Conservation (phyloP, 1,140 invertebrate species). For the Cheumatopsyche charites region DNA sequence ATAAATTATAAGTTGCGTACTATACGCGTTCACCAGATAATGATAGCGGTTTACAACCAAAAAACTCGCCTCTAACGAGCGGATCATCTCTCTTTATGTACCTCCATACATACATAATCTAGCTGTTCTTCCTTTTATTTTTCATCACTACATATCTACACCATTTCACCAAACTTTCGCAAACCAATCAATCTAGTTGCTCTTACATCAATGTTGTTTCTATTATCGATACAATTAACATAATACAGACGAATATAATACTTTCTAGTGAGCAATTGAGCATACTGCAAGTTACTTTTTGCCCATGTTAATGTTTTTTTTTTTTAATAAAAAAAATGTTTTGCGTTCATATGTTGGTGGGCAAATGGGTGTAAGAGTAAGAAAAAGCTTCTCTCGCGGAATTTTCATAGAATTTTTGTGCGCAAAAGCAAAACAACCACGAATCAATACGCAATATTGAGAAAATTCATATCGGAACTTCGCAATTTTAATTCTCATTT, state of each 20-base stretch:
- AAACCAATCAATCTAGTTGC: too few species aligned
- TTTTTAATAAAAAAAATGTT: not conserved
- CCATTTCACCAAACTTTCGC: too few species aligned
- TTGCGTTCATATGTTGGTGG: not conserved
- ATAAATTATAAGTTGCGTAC: slow-evolving; percentile 46
- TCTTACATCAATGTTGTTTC: too few species aligned
- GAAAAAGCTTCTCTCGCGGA: not conserved
- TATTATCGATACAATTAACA: too few species aligned
- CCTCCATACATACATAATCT: slow-evolving; percentile 30
- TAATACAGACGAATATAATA: too few species aligned
- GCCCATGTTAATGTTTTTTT: not conserved
- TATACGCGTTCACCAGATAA: slow-evolving; percentile 46
- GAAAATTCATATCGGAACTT: slow-evolving; percentile 18
- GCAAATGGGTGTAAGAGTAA: not conserved
- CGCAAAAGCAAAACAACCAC: slow-evolving; percentile 20
- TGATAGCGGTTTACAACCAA: slow-evolving; percentile 44
- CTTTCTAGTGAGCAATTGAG: too few species aligned
- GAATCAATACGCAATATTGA: slow-evolving; percentile 19
- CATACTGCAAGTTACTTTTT: not conserved
- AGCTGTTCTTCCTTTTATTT: not conserved
- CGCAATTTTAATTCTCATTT: not conserved
- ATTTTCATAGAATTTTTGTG: slow-evolving; percentile 13
- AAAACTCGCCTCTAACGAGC: slow-evolving; percentile 43
- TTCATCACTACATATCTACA: too few species aligned
- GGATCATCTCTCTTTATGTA: slow-evolving; percentile 38